Evolutionary conservation across 2,888 invertebrate genomes (phyloP).

Genomic region (Andrena minutula): DNA sequence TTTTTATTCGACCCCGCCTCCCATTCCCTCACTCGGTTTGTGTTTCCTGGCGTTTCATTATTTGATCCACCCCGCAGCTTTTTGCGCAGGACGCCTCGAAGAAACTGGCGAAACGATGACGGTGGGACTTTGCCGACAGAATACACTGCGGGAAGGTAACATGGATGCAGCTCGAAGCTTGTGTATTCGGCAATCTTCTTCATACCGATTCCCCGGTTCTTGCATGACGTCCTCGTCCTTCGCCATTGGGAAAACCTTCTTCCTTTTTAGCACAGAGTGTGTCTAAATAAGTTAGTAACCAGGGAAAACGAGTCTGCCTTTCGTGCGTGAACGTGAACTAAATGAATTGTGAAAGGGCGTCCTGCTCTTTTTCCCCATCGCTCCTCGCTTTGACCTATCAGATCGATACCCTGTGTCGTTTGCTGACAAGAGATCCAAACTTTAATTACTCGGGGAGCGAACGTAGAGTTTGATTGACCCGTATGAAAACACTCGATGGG

Average conservation of each 20-base stretch:
- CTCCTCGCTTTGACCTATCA: too few species aligned
- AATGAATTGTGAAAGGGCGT: too few species aligned
- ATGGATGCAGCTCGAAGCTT: slow-evolving; percentile 14
- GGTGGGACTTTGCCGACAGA: slow-evolving; percentile 2
- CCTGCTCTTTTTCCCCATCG: too few species aligned
- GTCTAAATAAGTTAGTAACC: too few species aligned
- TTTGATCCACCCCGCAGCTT: background rate
- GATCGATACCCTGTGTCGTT: too few species aligned
- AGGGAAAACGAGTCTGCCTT: too few species aligned
- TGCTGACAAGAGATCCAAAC: too few species aligned
- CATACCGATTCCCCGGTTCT: slow-evolving; percentile 25
- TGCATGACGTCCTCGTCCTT: background rate
- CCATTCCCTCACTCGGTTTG: background rate
- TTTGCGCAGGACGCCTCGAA: background rate
- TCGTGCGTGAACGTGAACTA: too few species aligned
- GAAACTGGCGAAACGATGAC: background rate
- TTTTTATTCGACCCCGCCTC: slow-evolving; percentile 1
- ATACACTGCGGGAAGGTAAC: slow-evolving; percentile 18
- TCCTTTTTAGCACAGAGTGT: background rate
- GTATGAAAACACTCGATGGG: too few species aligned
- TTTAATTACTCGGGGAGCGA: too few species aligned
- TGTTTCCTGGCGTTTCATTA: slow-evolving; percentile 32
- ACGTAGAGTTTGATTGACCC: too few species aligned
- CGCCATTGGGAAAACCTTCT: background rate
- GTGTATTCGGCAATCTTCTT: background rate